Evolutionary conservation across 2,797 vertebrate genomes (phyloP).

Genomic region (Picus viridis): DNA sequence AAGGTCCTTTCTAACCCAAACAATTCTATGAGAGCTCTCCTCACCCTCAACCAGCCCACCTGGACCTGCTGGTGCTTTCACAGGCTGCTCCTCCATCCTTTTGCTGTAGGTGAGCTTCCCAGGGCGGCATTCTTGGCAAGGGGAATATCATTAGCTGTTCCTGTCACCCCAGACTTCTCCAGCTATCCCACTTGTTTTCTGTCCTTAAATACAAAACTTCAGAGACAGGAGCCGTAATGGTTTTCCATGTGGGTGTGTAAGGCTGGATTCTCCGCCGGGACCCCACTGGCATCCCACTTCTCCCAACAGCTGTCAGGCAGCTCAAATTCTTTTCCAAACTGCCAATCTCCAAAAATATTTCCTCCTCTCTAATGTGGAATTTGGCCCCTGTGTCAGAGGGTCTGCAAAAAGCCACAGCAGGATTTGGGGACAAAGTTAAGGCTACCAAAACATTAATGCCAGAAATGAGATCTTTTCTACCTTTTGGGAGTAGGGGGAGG

Average conservation of each 20-base stretch:
- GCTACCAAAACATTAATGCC: not conserved
- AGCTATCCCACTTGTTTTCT: not conserved
- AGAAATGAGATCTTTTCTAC: conserved; percentile 8
- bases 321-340: conserved; percentile 50
- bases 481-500: too few relatives aligned
- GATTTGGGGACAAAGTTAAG: not conserved
- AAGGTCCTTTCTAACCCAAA: too few relatives aligned
- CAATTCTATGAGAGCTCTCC: not conserved
- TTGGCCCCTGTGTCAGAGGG: not conserved
- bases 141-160: not conserved
- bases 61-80: not conserved
- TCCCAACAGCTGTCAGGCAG: conserved; percentile 46
- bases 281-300: not conserved
- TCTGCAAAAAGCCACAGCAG: not conserved
- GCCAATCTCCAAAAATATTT: conserved; percentile 45
- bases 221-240: conserved; percentile 50
- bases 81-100: not conserved
- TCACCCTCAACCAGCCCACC: accelerated
- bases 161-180: conserved; percentile 3
- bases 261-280: not conserved
- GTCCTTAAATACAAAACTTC: conserved; percentile 20
- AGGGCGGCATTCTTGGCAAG: not conserved
- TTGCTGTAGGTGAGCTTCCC: not conserved
- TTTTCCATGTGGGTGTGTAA: conserved; percentile 21
- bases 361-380: conserved; percentile 12